Evolutionary conservation across 2,888 invertebrate species (phyloP).

Genomic region (Allolobophora icterica): DNA sequence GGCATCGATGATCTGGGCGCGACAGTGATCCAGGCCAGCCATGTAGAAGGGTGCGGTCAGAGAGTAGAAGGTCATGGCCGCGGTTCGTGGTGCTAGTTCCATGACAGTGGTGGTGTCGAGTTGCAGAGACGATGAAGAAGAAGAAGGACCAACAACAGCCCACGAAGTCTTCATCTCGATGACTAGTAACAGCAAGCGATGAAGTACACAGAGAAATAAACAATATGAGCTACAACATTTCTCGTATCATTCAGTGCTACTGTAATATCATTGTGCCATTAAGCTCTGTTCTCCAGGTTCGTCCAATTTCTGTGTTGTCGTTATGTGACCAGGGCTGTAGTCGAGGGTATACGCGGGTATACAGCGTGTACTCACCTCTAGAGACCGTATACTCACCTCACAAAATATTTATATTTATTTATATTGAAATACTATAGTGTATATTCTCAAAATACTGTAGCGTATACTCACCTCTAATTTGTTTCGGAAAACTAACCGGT

Average conservation of each 20-base stretch:
- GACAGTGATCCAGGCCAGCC: background rate
- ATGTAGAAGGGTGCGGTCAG: background rate
- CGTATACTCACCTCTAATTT: too few species aligned
- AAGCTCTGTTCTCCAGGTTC: background rate
- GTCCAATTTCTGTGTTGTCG: background rate
- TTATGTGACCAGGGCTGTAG: too few species aligned
- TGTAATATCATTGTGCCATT: background rate
- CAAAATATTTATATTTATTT: too few species aligned
- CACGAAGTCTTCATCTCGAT: background rate
- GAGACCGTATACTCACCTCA: too few species aligned
- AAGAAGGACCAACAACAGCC: background rate
- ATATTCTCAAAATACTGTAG: too few species aligned
- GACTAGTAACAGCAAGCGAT: background rate
- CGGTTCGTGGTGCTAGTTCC: conserved; percentile 4
- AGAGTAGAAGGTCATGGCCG: background rate
- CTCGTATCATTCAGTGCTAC: background rate
- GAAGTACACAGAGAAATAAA: background rate
- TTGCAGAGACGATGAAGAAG: background rate
- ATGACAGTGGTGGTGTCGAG: conserved; percentile 1
- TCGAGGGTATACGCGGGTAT: too few species aligned
- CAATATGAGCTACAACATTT: background rate
- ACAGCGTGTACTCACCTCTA: too few species aligned
- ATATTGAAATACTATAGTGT: too few species aligned
- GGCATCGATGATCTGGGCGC: background rate
- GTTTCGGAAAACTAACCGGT: too few species aligned